Conservation (phyloP, 1,140 invertebrate genomes). For the Adoxophyes honmai region DNA sequence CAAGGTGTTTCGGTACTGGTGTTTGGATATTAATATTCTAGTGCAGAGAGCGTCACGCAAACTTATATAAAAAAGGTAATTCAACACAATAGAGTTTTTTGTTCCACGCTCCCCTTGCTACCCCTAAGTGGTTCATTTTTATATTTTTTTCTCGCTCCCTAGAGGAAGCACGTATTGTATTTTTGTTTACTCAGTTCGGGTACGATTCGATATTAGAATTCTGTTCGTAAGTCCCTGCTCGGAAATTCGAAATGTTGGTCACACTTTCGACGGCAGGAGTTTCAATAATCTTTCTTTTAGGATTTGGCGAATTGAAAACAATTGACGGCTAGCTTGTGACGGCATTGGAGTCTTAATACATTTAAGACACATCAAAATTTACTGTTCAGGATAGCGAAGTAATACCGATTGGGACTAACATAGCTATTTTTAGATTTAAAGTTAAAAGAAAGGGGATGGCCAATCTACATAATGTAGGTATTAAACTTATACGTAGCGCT, state of each 20-base stretch:
- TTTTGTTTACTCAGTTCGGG: conserved; percentile 14
- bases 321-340: conserved; percentile 5
- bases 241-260: conserved; percentile 3
- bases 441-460: too few species aligned
- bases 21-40: conserved; percentile 45
- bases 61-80: conserved; percentile 22
- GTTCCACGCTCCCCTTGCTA: not conserved
- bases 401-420: too few species aligned
- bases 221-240: not conserved
- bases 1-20: conserved; percentile 22
- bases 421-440: too few species aligned
- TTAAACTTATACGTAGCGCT: too few species aligned
- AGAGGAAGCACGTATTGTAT: conserved; percentile 14
- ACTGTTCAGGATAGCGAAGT: too few species aligned
- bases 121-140: conserved; percentile 17
- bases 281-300: not conserved
- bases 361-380: too few species aligned
- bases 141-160: conserved; percentile 13
- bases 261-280: conserved; percentile 2
- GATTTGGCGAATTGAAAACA: not conserved
- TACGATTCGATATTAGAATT: conserved; percentile 14
- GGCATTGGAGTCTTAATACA: too few species aligned
- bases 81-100: conserved; percentile 14
- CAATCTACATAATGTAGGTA: too few species aligned
- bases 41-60: conserved; percentile 35